Evolutionary conservation across 2,888 invertebrate genomes (phyloP).

Genomic region (Sminthurides aquaticus): DNA sequence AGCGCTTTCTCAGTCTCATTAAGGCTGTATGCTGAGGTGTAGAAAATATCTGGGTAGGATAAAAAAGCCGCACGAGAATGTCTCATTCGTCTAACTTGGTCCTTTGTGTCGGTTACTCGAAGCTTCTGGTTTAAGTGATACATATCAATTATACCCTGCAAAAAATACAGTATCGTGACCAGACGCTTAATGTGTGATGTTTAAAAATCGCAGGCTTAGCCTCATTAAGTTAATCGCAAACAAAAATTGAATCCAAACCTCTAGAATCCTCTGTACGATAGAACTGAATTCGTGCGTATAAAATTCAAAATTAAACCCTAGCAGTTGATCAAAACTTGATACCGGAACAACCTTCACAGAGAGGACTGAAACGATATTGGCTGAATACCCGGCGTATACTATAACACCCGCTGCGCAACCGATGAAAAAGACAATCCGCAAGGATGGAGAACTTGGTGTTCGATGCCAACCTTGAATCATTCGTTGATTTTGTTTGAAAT

Average conservation of each 20-base stretch:
- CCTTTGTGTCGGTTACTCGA: not conserved
- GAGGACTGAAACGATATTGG: conserved; percentile 17
- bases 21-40: conserved; percentile 1
- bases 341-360: conserved; percentile 14
- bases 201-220: not conserved
- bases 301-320: conserved; percentile 3
- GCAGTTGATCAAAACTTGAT: not conserved
- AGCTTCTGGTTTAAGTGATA: conserved; percentile 10
- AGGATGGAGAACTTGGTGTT: not conserved
- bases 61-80: not conserved
- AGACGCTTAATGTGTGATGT: not conserved
- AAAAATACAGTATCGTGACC: not conserved
- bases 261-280: conserved; percentile 4
- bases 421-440: conserved; percentile 16
- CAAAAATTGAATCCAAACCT: no score
- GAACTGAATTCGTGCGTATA: conserved; percentile 10
- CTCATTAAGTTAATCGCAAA: not conserved
- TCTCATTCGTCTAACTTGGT: conserved; percentile 1
- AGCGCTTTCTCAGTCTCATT: conserved; percentile 2
- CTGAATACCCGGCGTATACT: conserved; percentile 12
- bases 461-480: conserved; percentile 3
- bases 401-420: conserved; percentile 7
- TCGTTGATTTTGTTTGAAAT: no score
- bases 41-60: conserved; percentile 11
- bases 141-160: not conserved